Percentiles rank a stretch among this genome's conserved stretches.
Conservation (phyloP, 2,113 vertebrate genomes). For the Anas platyrhynchos region DNA sequence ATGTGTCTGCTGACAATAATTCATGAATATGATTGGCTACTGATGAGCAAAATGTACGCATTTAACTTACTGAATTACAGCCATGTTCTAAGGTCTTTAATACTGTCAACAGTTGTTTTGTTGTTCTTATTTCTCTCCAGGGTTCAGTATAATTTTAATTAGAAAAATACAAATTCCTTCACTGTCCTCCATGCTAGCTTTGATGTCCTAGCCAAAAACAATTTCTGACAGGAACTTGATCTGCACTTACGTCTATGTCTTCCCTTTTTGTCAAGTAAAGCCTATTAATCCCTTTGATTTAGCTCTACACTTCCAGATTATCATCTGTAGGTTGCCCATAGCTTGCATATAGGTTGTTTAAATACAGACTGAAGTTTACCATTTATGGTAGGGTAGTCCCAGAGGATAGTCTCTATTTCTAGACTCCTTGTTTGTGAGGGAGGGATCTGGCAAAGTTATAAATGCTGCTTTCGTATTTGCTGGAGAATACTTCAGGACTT, state of each 20-base stretch:
- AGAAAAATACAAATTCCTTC: neutral
- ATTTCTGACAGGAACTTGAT: neutral
- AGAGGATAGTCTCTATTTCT: neutral
- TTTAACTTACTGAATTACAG: slow-evolving; percentile 19
- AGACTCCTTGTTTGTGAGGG: neutral
- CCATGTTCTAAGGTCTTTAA: neutral
- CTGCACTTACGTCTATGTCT: neutral
- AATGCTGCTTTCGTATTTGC: neutral
- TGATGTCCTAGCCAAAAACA: slow-evolving; percentile 5
- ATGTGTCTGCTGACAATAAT: neutral
- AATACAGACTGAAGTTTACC: neutral
- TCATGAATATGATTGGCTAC: neutral
- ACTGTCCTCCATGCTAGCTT: neutral
- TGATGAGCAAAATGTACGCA: neutral
- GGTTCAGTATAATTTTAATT: slow-evolving; percentile 1
- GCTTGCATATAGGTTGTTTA: neutral
- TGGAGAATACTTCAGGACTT: neutral
- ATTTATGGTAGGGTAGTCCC: neutral
- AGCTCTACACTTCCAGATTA: neutral
- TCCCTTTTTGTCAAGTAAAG: neutral
- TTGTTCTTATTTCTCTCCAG: neutral
- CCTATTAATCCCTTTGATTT: neutral
- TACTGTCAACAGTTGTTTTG: slow-evolving; percentile 7
- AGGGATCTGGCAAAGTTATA: neutral
- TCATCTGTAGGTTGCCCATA: neutral